Percentiles rank a stretch among this genome's conserved stretches.
Evolutionary conservation across 1,140 invertebrate genomes (phyloP).

Genomic region (Babylonia areolata): DNA sequence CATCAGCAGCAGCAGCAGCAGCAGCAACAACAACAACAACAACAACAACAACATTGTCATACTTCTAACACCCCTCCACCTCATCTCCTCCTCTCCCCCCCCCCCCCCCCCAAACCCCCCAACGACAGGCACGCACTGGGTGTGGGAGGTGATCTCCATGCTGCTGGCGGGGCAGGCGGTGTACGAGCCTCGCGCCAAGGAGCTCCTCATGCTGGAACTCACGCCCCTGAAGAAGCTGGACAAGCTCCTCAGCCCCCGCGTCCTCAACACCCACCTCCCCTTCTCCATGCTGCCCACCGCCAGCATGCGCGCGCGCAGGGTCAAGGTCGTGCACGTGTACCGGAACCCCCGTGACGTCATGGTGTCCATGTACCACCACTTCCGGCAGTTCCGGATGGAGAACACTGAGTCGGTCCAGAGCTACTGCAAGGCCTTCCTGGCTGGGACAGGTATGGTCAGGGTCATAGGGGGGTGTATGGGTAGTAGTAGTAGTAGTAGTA

Average conservation of each 20-base stretch:
- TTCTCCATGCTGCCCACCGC: conserved; percentile 25
- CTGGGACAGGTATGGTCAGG: conserved; percentile 4
- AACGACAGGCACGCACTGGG: conserved; percentile 55
- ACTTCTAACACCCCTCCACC: no score
- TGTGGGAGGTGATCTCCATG: conserved; percentile 58
- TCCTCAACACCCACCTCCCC: conserved; percentile 24
- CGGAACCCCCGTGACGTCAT: conserved; percentile 19
- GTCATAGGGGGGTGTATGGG: no score
- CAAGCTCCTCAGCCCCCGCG: conserved; percentile 34
- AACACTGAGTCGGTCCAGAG: conserved; percentile 15
- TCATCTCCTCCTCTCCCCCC: no score
- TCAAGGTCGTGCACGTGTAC: conserved; percentile 33
- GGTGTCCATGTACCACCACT: conserved; percentile 27
- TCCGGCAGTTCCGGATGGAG: conserved; percentile 20
- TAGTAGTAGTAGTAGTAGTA: no score
- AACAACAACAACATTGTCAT: no score
- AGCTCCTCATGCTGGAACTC: conserved; percentile 46
- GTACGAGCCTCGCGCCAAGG: conserved; percentile 40
- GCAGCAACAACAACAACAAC: no score
- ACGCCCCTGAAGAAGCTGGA: conserved; percentile 33
- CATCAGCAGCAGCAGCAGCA: no score
- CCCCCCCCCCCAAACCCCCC: no score
- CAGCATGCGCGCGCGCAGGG: neutral
- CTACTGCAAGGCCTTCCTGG: conserved; percentile 18
- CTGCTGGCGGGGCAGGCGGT: conserved; percentile 42